Base-by-base conservation (phyloP, 1,140 invertebrate genomes). In the Laodelphax striatellus region DNA sequence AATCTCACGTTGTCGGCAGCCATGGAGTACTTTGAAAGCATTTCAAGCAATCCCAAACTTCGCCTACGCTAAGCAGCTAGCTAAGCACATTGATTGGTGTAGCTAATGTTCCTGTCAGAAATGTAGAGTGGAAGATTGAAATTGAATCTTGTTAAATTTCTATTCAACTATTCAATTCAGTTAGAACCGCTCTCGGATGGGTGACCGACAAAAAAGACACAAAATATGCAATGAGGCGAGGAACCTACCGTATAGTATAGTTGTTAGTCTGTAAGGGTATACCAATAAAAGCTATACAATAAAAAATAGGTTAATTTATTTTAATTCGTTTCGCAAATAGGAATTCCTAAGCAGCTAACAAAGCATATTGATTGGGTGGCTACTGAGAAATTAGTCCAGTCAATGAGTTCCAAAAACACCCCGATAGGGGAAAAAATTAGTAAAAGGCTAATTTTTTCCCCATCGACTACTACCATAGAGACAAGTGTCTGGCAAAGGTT, bases 21-120 rank as follows among this genome's bases (percentile, higher is more conserved):
- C 5, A 88, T 85, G 78, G 66, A 78, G 1, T 69, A 78, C 11
- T 86, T 87, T 63, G 68, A 75, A 9, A 73, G 77, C 53, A 75
- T 80, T 11, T 72, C 78, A 0, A 73, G 71, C 34, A 71, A 72
- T 24, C 31, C n/a, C 55, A 73, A n/a, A 73, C 66, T 82, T 75
- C 68, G 66, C 62, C 28, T 67, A 67, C 52, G 60, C 63, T 31
- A 63, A 64, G 42, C 72, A 76, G 31, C 66, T 86, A 13, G 80
- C 77, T 19, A 72, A 81, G 60, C 85, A 87, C 66, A 75, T 88
- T 58, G 83, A 87, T 67, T 70, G 86, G 57, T n/a, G 80, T 88
- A 53, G 86, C 85, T 1, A 85, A 83, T 72, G 75, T 85, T 6
- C 80, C 85, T 14, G 81, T 89, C 3, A 75, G 84, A 70, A 88